Evolutionary conservation across 2,113 vertebrate genomes (phyloP).

Genomic region (Tupaia tana): DNA sequence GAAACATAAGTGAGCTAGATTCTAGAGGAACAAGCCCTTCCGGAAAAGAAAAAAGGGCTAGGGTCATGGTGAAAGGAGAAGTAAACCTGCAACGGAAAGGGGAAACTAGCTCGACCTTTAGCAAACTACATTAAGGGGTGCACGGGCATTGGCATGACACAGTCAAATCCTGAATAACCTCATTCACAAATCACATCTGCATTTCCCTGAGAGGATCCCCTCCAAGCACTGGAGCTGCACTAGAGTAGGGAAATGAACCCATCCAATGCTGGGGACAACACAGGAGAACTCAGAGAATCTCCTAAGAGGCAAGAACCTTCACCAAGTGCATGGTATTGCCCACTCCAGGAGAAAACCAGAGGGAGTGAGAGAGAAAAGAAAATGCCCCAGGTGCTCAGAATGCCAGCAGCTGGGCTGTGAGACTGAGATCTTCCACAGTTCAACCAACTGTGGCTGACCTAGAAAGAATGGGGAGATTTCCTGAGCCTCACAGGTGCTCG

Average conservation of each 20-base stretch:
- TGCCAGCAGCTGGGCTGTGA: not conserved
- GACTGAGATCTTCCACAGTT: not conserved
- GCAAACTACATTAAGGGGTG: not conserved
- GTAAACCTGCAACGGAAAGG: not conserved
- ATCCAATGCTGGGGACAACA: not conserved
- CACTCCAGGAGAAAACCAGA: not conserved
- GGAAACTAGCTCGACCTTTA: not conserved
- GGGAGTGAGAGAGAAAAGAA: not conserved
- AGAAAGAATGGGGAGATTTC: constrained; percentile 22
- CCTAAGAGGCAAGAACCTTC: not conserved
- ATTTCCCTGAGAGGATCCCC: constrained; percentile 4
- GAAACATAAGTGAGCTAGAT: constrained; percentile 37
- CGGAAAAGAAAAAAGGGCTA: not conserved
- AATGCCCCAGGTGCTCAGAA: not conserved
- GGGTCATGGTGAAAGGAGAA: not conserved
- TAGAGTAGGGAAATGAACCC: not conserved
- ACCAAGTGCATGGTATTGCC: not conserved
- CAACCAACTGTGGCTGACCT: not conserved
- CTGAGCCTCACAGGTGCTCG: not conserved
- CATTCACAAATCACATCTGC: constrained; percentile 31
- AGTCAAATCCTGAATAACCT: not conserved
- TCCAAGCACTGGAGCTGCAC: not conserved
- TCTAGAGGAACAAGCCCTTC: not conserved
- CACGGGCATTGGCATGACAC: not conserved
- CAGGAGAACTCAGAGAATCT: not conserved